Conservation (phyloP, 2,888 invertebrate species). For the Anagyrus pseudococci region DNA sequence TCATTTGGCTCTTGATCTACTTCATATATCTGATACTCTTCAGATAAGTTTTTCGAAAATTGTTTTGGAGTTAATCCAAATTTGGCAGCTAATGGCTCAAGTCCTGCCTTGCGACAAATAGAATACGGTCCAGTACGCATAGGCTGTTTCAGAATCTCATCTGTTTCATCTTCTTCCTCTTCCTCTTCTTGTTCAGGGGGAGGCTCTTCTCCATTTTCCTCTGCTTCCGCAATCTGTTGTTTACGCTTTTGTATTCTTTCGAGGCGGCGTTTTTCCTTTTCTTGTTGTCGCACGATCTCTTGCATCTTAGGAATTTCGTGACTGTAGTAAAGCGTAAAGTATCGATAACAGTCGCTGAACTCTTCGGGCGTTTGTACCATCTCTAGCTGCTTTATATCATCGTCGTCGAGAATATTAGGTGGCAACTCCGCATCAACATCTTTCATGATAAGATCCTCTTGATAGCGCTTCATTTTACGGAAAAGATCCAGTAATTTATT, state of each 20-base stretch:
- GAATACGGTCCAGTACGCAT: slow-evolving; percentile 88
- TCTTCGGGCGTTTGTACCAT: slow-evolving; percentile 88
- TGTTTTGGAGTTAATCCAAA: slow-evolving; percentile 94
- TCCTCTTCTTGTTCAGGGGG: slow-evolving; percentile 68
- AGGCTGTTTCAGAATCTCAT: slow-evolving; percentile 80
- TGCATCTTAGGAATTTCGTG: slow-evolving; percentile 85
- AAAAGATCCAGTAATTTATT: slow-evolving; percentile 81
- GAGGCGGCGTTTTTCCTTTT: slow-evolving; percentile 69
- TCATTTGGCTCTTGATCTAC: slow-evolving; percentile 91
- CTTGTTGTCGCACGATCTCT: slow-evolving; percentile 72
- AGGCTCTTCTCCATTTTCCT: slow-evolving; percentile 70
- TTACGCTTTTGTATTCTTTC: slow-evolving; percentile 63
- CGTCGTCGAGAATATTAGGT: slow-evolving; percentile 76
- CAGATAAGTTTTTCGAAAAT: slow-evolving; percentile 94
- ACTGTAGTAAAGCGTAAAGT: slow-evolving; percentile 92
- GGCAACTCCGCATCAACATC: slow-evolving; percentile 86
- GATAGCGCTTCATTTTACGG: slow-evolving; percentile 91
- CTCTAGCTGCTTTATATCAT: slow-evolving; percentile 81
- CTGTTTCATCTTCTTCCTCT: slow-evolving; percentile 62
- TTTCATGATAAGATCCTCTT: slow-evolving; percentile 70
- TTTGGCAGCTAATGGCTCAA: slow-evolving; percentile 84
- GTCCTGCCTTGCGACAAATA: slow-evolving; percentile 84
- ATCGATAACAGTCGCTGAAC: slow-evolving; percentile 89
- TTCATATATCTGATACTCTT: slow-evolving; percentile 94
- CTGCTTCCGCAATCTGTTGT: slow-evolving; percentile 68